Base-by-base conservation (phyloP, 1,140 invertebrate genomes). In the Tribolium madens region DNA sequence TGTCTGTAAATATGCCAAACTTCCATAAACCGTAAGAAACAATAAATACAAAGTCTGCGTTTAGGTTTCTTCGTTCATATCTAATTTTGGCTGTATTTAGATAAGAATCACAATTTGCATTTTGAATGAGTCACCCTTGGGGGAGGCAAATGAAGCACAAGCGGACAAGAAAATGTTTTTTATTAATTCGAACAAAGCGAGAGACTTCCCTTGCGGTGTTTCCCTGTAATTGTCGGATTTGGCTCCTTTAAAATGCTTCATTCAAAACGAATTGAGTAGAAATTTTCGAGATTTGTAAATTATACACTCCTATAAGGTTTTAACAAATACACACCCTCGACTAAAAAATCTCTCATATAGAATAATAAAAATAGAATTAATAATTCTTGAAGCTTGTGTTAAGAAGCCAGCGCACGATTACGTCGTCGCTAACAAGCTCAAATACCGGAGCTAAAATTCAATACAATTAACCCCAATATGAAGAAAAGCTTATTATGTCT, bases 101-200 rank as follows among this genome's bases (percentile, higher is more conserved):
- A 64, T 64, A 64, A 33, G 57, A 26, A 64, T 64, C 57, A 13
- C 57, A 64, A 64, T 64, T 64, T 64, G 57, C 57, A 64, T 64
- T 64, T 64, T 64, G 57, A 64, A 64, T 26, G 57, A 64, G 57
- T 33, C 57, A 64, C 57, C 57, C 26, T 31, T 64, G 57, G 52
- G 21, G 57, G 26, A 64, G 57, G 21, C 46, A 72, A 72, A 72
- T 72, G 50, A 72, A 46, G 47, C 46, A 52, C 17, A 50, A 15
- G 70, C 70, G 50, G 50, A 72, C 50, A 48, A 50, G 70, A 33
- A 46, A 50, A 53, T 72, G 70, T 72, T 72, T 72, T 72, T 72
- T 72, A 72, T 72, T 72, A 72, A 72, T 72, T 72, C 70, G 17
- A 53, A 72, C 70, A 72, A 72, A 72, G 70, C 47, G 50, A 48